phyloP scores from a whole-genome alignment of 1,140 invertebrate species.

The Ridgeia piscesae region DNA sequence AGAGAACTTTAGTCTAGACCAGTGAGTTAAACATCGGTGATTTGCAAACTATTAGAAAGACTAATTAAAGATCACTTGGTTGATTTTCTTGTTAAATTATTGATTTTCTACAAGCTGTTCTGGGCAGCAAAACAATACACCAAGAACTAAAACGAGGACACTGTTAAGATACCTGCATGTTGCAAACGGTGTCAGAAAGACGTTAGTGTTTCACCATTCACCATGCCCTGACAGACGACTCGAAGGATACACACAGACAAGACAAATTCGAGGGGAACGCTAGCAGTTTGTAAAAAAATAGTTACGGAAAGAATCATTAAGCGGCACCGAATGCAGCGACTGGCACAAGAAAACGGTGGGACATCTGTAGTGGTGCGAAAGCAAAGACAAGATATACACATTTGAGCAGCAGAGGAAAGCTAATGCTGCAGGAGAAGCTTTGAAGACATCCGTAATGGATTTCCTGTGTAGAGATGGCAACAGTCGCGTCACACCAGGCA shows the following conservation, averaged over 20 bases:
- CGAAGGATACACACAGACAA: neutral
- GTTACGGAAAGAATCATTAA: neutral
- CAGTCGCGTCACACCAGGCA: constrained; percentile 22
- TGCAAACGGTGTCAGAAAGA: neutral
- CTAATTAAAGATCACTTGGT: too few relatives aligned
- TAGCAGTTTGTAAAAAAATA: constrained; percentile 8
- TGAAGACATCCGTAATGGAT: constrained; percentile 5
- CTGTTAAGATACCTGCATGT: neutral
- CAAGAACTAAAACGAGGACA: neutral
- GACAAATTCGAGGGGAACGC: constrained; percentile 8
- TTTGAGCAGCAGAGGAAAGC: constrained; percentile 15
- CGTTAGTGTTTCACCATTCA: neutral
- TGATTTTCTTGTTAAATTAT: too few relatives aligned
- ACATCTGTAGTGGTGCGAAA: neutral
- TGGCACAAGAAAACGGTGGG: neutral
- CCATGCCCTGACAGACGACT: neutral
- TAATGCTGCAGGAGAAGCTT: constrained; percentile 13
- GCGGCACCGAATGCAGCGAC: neutral
- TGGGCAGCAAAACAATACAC: neutral
- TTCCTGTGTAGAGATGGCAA: constrained; percentile 19
- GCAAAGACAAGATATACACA: neutral
- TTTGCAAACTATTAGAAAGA: too few relatives aligned
- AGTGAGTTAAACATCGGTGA: too few relatives aligned
- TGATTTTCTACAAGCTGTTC: constrained; percentile 1
- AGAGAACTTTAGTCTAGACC: too few relatives aligned